A percentile compares a stretch with the other conserved stretches of the same genome.
These are phyloP conservation scores for Phortica magna DNA, from an alignment of 2,888 invertebrate species.

Conservation along the genomic window DNA sequence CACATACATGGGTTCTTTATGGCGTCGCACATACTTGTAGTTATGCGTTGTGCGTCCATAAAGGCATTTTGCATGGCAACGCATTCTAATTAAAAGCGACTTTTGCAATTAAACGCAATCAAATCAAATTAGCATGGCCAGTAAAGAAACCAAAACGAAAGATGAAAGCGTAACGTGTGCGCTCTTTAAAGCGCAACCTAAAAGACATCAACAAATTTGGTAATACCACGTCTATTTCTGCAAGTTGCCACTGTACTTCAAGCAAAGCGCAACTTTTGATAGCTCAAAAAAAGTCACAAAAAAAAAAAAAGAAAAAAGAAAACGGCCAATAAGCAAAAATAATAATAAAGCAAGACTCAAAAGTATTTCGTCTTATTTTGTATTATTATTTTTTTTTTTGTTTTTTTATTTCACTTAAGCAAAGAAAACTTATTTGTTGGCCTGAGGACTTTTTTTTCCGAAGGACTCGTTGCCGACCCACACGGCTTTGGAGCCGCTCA, in stretches of 20 bases:
- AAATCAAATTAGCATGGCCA: slow-evolving; percentile 64
- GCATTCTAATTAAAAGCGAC: slow-evolving; percentile 67
- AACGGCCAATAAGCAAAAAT: background rate
- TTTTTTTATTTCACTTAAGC: background rate
- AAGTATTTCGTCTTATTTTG: background rate
- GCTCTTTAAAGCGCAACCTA: background rate
- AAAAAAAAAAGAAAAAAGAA: too few relatives aligned
- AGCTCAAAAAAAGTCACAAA: too few relatives aligned
- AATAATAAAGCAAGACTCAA: background rate
- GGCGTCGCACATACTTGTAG: slow-evolving; percentile 36
- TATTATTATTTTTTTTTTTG: background rate
- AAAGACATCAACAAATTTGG: background rate
- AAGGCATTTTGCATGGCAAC: slow-evolving; percentile 41
- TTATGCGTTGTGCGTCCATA: slow-evolving; percentile 52
- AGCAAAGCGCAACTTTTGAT: too few relatives aligned
- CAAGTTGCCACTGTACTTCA: background rate
- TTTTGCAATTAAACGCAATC: slow-evolving; percentile 65
- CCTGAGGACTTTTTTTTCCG: slow-evolving; percentile 14
- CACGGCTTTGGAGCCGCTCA: too few relatives aligned
- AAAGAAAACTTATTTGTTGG: slow-evolving; percentile 12
- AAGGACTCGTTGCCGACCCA: too few relatives aligned
- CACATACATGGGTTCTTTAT: background rate
- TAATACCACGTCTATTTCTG: too few relatives aligned
- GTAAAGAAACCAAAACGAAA: slow-evolving; percentile 36
- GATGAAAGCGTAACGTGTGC: slow-evolving; percentile 45